Percentiles rank a stretch among this genome's conserved stretches.
These are phyloP conservation scores for Nebria ingens DNA, from an alignment of 1,140 invertebrate species.

Conservation along the genomic window DNA sequence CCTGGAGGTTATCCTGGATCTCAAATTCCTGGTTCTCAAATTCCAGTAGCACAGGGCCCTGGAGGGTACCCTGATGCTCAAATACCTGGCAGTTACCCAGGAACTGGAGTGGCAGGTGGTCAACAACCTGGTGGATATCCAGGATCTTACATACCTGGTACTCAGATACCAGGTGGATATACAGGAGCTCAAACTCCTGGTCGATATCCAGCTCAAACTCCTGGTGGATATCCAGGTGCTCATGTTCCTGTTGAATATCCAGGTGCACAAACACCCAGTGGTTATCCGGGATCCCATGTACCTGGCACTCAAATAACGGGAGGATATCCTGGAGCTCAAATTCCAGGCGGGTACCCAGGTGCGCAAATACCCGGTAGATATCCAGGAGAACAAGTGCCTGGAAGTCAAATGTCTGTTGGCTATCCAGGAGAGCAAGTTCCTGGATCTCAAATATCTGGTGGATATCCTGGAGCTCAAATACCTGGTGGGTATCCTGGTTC, in stretches of 20 bases:
- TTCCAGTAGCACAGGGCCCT: neutral
- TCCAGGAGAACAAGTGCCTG: slow-evolving; percentile 15
- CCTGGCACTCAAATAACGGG: slow-evolving; percentile 13
- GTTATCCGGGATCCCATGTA: slow-evolving; percentile 12
- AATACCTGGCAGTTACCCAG: slow-evolving; percentile 11
- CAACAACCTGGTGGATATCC: slow-evolving; percentile 6
- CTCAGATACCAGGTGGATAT: slow-evolving; percentile 15
- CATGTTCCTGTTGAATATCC: slow-evolving; percentile 10
- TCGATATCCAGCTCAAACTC: slow-evolving; percentile 5
- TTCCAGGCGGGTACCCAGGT: slow-evolving; percentile 15
- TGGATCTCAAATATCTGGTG: slow-evolving; percentile 8
- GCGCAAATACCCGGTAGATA: neutral
- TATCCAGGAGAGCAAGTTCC: slow-evolving; percentile 14
- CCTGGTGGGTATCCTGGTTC: slow-evolving; percentile 10
- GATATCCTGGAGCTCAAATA: slow-evolving; percentile 16
- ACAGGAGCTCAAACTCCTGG: slow-evolving; percentile 17
- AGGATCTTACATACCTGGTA: slow-evolving; percentile 10
- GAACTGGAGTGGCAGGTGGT: neutral
- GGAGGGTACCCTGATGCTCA: neutral
- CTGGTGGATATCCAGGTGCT: slow-evolving; percentile 6
- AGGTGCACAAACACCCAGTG: slow-evolving; percentile 2
- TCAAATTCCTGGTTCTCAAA: slow-evolving; percentile 6
- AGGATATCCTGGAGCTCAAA: slow-evolving; percentile 15
- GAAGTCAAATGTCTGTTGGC: slow-evolving; percentile 17
- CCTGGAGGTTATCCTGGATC: slow-evolving; percentile 15